These are phyloP conservation scores for Mico argentatus DNA, from an alignment of 2,797 vertebrate genomes.

Conservation along the genomic window DNA sequence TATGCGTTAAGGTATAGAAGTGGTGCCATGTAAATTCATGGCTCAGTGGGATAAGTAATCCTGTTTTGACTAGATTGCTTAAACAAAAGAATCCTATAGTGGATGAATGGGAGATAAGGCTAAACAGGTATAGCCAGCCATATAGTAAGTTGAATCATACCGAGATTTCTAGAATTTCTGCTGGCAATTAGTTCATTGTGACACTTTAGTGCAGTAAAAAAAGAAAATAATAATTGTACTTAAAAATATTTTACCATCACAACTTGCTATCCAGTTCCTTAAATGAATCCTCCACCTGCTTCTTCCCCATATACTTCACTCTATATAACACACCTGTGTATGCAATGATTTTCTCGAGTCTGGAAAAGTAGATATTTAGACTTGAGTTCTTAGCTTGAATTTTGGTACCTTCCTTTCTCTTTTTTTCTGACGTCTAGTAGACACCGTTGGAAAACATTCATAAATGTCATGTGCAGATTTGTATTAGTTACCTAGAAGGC, in stretches of 20 bases:
- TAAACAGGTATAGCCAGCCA: background rate
- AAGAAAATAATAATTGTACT: too few relatives aligned
- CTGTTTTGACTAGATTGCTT: background rate
- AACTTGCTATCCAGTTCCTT: background rate
- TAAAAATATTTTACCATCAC: background rate
- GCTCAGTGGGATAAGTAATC: background rate
- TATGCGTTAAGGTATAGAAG: background rate
- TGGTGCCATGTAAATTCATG: background rate
- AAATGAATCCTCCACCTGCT: background rate
- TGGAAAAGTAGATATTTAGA: background rate
- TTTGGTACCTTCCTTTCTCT: background rate
- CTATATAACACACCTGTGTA: background rate
- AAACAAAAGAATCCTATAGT: background rate
- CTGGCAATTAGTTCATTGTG: background rate
- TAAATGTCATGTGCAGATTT: background rate
- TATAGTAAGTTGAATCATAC: background rate
- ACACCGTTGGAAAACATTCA: background rate
- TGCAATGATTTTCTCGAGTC: background rate
- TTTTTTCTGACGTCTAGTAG: background rate
- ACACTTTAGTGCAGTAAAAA: background rate
- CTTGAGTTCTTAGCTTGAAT: background rate
- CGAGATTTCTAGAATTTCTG: conserved; percentile 38
- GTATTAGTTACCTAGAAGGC: background rate
- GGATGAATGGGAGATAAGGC: background rate
- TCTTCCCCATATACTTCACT: background rate